These are phyloP conservation scores for Rhineura floridana DNA, from an alignment of 2,113 vertebrate genomes.

Conservation along the genomic window DNA sequence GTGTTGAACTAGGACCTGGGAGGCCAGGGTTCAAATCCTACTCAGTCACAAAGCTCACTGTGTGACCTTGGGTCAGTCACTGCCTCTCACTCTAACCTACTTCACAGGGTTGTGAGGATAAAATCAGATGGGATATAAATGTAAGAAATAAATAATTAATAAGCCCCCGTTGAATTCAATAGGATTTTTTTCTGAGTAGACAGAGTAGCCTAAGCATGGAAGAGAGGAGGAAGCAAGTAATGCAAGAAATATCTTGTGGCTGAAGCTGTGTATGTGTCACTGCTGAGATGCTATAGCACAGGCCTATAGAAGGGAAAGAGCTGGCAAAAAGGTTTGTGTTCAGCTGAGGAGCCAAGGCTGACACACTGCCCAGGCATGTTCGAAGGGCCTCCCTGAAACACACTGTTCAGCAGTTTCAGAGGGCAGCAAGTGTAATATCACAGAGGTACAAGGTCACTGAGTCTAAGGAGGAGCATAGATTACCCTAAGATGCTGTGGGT, in stretches of 20 bases:
- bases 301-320: background rate
- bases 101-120: too few species aligned
- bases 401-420: background rate
- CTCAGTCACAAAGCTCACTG: too few species aligned
- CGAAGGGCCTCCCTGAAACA: background rate
- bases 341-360: background rate
- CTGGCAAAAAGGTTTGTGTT: background rate
- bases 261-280: background rate
- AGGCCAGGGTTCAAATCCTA: too few species aligned
- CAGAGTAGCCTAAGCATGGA: too few species aligned
- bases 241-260: background rate
- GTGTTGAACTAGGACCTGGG: too few species aligned
- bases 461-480: background rate
- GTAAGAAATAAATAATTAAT: too few species aligned
- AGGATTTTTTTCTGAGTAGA: too few species aligned
- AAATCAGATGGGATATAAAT: too few species aligned
- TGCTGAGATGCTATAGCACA: background rate
- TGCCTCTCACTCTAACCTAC: too few species aligned
- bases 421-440: background rate
- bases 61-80: too few species aligned
- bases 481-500: background rate
- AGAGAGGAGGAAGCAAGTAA: background rate
- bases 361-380: background rate
- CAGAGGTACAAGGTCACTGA: background rate
- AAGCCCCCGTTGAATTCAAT: too few species aligned